Evolutionary conservation across 2,888 invertebrate species (phyloP).

Genomic region (Physocephala rufipes): DNA sequence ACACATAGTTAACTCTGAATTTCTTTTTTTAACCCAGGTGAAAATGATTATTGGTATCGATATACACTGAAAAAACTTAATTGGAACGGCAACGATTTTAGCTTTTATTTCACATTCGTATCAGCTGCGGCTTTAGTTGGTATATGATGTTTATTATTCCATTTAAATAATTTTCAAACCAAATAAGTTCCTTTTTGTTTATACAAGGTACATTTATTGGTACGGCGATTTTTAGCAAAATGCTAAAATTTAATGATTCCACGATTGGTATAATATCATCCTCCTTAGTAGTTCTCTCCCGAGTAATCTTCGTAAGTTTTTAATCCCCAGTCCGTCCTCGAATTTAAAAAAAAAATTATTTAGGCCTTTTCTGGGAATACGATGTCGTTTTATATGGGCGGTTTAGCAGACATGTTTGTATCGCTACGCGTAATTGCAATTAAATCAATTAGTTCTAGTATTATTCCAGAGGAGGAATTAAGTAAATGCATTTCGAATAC

Average conservation of each 20-base stretch:
- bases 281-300: constrained; percentile 57
- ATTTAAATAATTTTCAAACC: background rate
- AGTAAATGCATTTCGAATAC: constrained; percentile 48
- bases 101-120: constrained; percentile 59
- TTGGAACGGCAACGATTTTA: constrained; percentile 63
- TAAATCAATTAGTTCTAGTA: constrained; percentile 62
- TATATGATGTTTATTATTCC: constrained; percentile 31
- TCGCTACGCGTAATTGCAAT: constrained; percentile 62
- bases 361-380: constrained; percentile 60
- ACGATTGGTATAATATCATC: constrained; percentile 62
- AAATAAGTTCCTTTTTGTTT: constrained; percentile 32
- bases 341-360: background rate
- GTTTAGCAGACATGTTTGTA: constrained; percentile 62
- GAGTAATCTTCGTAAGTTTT: constrained; percentile 62
- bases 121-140: constrained; percentile 58
- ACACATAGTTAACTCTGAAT: background rate
- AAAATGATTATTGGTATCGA: constrained; percentile 62
- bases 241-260: constrained; percentile 60
- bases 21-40: constrained; percentile 47
- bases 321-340: background rate
- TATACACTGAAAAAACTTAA: constrained; percentile 60
- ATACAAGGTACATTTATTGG: constrained; percentile 62
- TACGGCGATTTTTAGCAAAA: constrained; percentile 62
- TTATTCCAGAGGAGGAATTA: constrained; percentile 62
- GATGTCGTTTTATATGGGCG: constrained; percentile 58